Evolutionary conservation across 1,140 invertebrate species (phyloP), one percentile per base, ranked within the genome.

Genomic region (Platyscapa corneri): DNA sequence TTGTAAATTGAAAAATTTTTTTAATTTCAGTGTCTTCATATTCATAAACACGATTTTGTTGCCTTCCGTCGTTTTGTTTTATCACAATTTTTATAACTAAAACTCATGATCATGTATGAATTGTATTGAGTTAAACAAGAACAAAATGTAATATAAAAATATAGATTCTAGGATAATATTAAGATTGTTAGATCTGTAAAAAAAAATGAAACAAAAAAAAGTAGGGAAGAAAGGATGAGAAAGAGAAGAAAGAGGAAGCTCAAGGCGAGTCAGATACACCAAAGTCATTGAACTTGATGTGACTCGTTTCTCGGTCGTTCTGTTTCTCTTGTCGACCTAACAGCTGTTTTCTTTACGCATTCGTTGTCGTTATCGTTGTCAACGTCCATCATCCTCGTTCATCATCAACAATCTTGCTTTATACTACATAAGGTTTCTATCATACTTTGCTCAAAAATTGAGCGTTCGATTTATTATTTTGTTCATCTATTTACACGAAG

Each of bases 271-370:
- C 82, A 72, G 83, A 77, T 53, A 37, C 74, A 42, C 20, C 88
- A 89, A 90, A 92, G 92, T 93, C 92, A 92, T 93, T 93, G 92
- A 93, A 93, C 92, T 92, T 91, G 79, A 86, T 86, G 81, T 86
- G 84, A 87, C 87, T 89, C 85, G 77, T 87, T 86, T 82, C 82
- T 82, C 82, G 64, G 34, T 83, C 74, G 27, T 65, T 42, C 53
- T 64, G 34, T 46, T 37, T 75, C 34, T 42, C 72, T 53, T 14
- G 18, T 90, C 89, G 88, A 88, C 90, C 90, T 90, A 91, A 89
- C 92, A 92, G 92, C 92, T 93, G 92, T 93, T 93, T 92, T 91
- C 91, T 92, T 90, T 86, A 88, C 88, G 83, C 88, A 84, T 34
- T 23, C 56, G 32, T 67, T 46, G 72, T 83, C 34, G 37, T 77